phyloP scores from a whole-genome alignment of 2,797 vertebrate genomes.

The Malurus leucopterus region DNA sequence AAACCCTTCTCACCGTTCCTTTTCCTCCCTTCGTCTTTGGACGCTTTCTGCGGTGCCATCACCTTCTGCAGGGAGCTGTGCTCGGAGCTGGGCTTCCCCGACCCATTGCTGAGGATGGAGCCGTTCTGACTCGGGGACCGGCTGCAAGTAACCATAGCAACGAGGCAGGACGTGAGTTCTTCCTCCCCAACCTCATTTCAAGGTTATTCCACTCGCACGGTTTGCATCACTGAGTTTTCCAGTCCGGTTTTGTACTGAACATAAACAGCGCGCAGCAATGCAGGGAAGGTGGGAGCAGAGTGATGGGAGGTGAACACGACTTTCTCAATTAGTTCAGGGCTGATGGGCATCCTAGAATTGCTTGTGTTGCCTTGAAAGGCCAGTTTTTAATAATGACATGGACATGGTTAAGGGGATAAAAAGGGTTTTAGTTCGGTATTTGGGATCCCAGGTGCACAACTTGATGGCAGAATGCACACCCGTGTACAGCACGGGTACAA shows the following conservation, averaged over 20 bases:
- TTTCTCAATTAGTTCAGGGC: background rate
- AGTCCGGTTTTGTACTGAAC: background rate
- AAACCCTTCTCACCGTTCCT: slow-evolving; percentile 84
- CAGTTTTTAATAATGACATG: too few species aligned
- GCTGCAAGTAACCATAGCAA: slow-evolving; percentile 97
- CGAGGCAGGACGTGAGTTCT: slow-evolving; percentile 83
- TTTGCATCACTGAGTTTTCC: slow-evolving; percentile 47
- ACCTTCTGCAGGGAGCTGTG: slow-evolving; percentile 87
- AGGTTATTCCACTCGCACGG: slow-evolving; percentile 72
- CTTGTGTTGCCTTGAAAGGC: too few species aligned
- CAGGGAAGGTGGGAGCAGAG: background rate
- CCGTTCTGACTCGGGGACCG: slow-evolving; percentile 91
- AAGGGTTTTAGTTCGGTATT: too few species aligned
- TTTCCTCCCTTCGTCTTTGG: slow-evolving; percentile 87
- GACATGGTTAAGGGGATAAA: too few species aligned
- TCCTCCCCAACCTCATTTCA: slow-evolving; percentile 68
- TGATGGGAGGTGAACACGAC: rapidly evolving
- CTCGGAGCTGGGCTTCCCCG: slow-evolving; percentile 86
- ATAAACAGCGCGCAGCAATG: background rate
- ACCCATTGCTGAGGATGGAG: slow-evolving; percentile 95
- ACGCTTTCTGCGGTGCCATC: slow-evolving; percentile 87
- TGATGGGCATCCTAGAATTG: background rate
- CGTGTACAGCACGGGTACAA: too few species aligned
- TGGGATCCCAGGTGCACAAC: too few species aligned
- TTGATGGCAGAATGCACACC: too few species aligned